A percentile compares a stretch with the other conserved stretches of the same genome.
Evolutionary conservation across 1,140 invertebrate species (phyloP).

Genomic region (Lepidotrigona ventralis): DNA sequence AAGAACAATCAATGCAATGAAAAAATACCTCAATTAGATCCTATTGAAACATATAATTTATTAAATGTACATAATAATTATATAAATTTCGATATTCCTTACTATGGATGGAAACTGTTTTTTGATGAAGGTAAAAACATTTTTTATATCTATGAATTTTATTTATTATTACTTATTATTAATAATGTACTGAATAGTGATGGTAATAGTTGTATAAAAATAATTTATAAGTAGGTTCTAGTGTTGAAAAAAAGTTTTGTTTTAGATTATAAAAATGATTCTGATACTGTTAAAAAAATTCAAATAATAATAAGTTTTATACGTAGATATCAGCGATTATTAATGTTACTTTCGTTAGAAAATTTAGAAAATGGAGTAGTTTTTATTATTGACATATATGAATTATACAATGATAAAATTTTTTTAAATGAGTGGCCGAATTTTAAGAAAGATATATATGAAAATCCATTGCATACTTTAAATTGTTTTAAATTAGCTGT

Average conservation of each 20-base stretch:
- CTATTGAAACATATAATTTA: constrained; percentile 11
- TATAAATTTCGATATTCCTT: constrained; percentile 71
- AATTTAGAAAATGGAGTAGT: constrained; percentile 83
- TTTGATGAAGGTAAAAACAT: constrained; percentile 82
- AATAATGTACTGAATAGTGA: too few species aligned
- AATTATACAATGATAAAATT: constrained; percentile 82
- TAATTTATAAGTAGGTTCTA: not conserved
- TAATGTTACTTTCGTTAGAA: constrained; percentile 79
- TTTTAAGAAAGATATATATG: constrained; percentile 84
- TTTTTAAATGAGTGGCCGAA: constrained; percentile 82
- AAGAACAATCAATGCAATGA: constrained; percentile 2
- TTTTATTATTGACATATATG: constrained; percentile 84
- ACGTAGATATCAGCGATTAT: constrained; percentile 75
- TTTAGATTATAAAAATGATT: constrained; percentile 80
- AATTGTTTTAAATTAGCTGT: constrained; percentile 86
- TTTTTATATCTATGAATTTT: not conserved
- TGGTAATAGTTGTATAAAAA: not conserved
- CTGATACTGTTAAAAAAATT: constrained; percentile 79
- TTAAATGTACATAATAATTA: constrained; percentile 30
- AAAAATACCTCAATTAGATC: constrained; percentile 8
- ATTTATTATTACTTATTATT: not conserved
- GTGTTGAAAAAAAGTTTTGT: constrained; percentile 56
- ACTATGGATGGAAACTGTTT: constrained; percentile 86
- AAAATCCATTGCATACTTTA: constrained; percentile 84
- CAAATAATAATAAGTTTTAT: constrained; percentile 82